Evolutionary conservation across 2,888 invertebrate species (phyloP).

Genomic region (Phyllotreta cruciferae): DNA sequence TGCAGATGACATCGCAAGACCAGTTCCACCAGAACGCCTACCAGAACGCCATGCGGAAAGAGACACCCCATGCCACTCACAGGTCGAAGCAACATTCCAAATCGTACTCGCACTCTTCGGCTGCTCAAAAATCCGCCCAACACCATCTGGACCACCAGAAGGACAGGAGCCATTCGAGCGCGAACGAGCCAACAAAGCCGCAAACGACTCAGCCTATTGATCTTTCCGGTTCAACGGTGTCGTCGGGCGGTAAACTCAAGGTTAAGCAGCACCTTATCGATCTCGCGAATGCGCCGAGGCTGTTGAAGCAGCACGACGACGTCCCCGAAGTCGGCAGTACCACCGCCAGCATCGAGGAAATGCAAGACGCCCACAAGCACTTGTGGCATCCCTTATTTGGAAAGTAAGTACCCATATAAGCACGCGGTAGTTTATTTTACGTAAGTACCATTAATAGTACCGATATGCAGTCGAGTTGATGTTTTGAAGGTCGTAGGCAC

Average conservation of each 20-base stretch:
- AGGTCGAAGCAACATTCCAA: slow-evolving; percentile 50
- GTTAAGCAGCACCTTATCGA: slow-evolving; percentile 61
- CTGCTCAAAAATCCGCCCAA: slow-evolving; percentile 33
- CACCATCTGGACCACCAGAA: slow-evolving; percentile 37
- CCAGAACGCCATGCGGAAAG: slow-evolving; percentile 40
- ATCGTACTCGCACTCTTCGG: slow-evolving; percentile 44
- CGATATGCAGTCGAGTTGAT: too few species aligned
- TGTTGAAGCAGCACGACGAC: slow-evolving; percentile 61
- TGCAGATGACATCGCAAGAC: slow-evolving; percentile 46
- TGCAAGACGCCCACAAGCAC: slow-evolving; percentile 69
- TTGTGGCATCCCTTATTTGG: slow-evolving; percentile 88
- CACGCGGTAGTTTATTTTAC: not conserved
- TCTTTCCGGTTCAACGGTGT: slow-evolving; percentile 54
- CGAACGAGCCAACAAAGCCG: slow-evolving; percentile 29
- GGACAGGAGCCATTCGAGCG: slow-evolving; percentile 32
- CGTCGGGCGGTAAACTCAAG: slow-evolving; percentile 54
- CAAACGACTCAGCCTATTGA: slow-evolving; percentile 57
- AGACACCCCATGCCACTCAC: slow-evolving; percentile 49
- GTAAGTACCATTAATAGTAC: too few species aligned
- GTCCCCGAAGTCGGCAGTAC: slow-evolving; percentile 71
- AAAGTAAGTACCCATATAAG: slow-evolving; percentile 69
- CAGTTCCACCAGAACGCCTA: slow-evolving; percentile 48
- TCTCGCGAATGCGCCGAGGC: slow-evolving; percentile 54
- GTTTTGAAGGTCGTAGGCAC: too few species aligned
- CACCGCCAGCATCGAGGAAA: slow-evolving; percentile 67